Conservation (phyloP, 2,113 vertebrate genomes). For the Corythaixoides concolor region DNA sequence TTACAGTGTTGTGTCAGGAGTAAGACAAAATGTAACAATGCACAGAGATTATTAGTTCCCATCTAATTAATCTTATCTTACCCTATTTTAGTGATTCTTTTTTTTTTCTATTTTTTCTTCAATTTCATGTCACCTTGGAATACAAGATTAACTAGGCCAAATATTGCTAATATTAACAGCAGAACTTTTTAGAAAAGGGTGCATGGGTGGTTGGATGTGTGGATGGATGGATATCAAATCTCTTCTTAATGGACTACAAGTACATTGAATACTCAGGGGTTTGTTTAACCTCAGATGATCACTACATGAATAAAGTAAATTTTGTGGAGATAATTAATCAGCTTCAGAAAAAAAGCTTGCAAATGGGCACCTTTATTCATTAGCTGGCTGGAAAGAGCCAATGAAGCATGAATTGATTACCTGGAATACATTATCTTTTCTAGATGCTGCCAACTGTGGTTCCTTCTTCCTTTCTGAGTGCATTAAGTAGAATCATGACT, state of each 20-base stretch:
- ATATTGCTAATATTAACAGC: background rate
- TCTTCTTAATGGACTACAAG: slow-evolving; percentile 27
- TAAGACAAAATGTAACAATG: background rate
- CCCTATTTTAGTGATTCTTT: background rate
- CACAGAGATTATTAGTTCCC: background rate
- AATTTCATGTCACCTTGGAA: background rate
- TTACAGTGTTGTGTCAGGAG: background rate
- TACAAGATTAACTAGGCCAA: background rate
- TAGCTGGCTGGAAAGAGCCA: slow-evolving; percentile 39
- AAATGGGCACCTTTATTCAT: slow-evolving; percentile 47
- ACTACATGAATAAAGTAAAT: slow-evolving; percentile 51
- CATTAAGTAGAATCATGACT: slow-evolving; percentile 42
- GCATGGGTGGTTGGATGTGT: background rate
- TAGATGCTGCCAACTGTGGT: slow-evolving; percentile 22
- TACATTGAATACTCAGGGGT: slow-evolving; percentile 29
- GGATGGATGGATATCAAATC: background rate
- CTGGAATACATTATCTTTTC: slow-evolving; percentile 56
- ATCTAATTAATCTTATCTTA: background rate
- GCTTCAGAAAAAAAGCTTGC: slow-evolving; percentile 17
- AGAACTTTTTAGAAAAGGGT: background rate
- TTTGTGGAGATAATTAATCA: slow-evolving; percentile 62
- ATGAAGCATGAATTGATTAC: slow-evolving; percentile 60
- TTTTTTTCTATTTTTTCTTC: background rate
- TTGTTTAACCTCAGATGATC: slow-evolving; percentile 54
- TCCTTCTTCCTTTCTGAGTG: slow-evolving; percentile 26